A percentile compares a stretch with the other conserved stretches of the same genome.
Evolutionary conservation across 2,113 vertebrate species (phyloP).

Genomic region (Myocastor coypus): DNA sequence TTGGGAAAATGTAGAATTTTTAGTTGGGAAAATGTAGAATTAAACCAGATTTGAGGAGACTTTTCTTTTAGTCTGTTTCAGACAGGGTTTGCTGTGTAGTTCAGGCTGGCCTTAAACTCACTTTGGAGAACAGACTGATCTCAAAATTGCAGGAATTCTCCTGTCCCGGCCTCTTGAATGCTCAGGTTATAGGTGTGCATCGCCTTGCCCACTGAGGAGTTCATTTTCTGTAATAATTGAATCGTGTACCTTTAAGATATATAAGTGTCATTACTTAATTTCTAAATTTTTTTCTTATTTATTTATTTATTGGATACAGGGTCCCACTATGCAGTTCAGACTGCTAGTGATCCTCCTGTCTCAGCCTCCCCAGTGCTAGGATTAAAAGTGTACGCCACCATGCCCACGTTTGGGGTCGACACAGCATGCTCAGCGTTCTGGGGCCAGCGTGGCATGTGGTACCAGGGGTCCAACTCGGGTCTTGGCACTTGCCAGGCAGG

Average conservation of each 20-base stretch:
- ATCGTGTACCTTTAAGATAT: not conserved
- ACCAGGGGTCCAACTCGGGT: too few relatives aligned
- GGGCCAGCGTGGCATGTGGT: too few relatives aligned
- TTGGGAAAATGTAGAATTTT: slow-evolving; percentile 7
- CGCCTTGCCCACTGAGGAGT: not conserved
- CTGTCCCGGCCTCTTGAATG: not conserved
- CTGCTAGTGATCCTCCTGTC: too few relatives aligned
- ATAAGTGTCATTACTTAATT: too few relatives aligned
- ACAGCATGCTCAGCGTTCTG: too few relatives aligned
- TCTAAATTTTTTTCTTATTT: too few relatives aligned
- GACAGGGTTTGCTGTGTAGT: not conserved
- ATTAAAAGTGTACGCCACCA: too few relatives aligned
- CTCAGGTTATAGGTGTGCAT: not conserved
- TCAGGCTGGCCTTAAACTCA: not conserved
- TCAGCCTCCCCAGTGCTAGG: too few relatives aligned
- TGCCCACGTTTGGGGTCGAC: too few relatives aligned
- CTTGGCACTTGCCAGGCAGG: too few relatives aligned
- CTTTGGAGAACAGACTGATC: not conserved
- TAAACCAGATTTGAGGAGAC: not conserved
- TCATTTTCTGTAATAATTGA: not conserved
- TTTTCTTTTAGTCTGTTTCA: not conserved
- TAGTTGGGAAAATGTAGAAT: slow-evolving; percentile 16
- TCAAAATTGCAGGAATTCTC: not conserved
- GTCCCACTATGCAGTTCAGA: too few relatives aligned
- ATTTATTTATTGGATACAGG: too few relatives aligned